phyloP scores from a whole-genome alignment of 2,113 vertebrate species.

The Lophius piscatorius region DNA sequence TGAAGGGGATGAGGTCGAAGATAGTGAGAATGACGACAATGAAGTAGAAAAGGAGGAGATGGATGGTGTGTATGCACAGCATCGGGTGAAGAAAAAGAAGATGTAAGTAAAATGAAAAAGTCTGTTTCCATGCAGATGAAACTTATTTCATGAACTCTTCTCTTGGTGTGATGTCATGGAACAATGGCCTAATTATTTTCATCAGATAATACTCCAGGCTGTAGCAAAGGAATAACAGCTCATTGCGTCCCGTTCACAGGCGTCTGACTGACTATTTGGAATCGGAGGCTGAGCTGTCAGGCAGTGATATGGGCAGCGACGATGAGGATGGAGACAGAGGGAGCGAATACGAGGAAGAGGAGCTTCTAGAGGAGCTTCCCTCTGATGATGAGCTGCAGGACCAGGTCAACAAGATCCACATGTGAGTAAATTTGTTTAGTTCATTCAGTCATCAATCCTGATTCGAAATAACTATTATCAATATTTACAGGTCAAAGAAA shows the following conservation, averaged over 20 bases:
- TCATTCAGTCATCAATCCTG: neutral
- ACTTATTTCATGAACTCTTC: no score
- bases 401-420: constrained; percentile 96
- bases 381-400: constrained; percentile 89
- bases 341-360: constrained; percentile 92
- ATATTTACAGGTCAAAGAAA: no score
- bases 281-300: constrained; percentile 94
- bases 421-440: constrained; percentile 80
- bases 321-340: constrained; percentile 88
- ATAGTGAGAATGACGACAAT: constrained; percentile 46
- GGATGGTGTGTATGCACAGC: constrained; percentile 78
- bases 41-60: constrained; percentile 84
- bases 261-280: constrained; percentile 89
- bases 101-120: constrained; percentile 81
- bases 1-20: constrained; percentile 50
- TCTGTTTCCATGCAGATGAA: neutral
- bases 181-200: neutral
- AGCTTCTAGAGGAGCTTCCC: constrained; percentile 90
- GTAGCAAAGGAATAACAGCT: no score
- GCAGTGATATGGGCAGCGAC: constrained; percentile 90
- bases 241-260: constrained; percentile 62
- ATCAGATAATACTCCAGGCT: neutral
- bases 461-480: no score
- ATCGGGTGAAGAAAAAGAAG: constrained; percentile 73
- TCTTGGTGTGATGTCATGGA: no score